phyloP scores from a whole-genome alignment of 2,797 vertebrate species.

The Picus viridis region DNA sequence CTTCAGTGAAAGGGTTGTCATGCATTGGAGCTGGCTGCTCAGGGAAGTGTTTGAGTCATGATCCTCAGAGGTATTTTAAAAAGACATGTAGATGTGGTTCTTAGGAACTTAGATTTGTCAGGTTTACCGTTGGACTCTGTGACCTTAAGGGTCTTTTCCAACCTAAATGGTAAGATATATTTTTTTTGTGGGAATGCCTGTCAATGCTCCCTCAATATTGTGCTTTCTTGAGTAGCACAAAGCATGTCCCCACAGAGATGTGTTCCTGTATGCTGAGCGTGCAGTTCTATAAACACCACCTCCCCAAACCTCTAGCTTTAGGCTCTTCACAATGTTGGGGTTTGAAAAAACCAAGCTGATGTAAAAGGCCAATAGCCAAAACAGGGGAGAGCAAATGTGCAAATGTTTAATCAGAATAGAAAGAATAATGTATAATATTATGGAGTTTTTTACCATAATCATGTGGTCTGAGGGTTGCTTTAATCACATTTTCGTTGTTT shows the following conservation, averaged over 20 bases:
- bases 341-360: not conserved
- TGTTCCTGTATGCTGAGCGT: not conserved
- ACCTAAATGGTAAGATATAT: too few relatives aligned
- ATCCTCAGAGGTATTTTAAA: not conserved
- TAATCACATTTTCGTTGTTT: not conserved
- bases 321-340: not conserved
- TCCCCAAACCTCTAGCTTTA: not conserved
- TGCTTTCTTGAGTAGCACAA: not conserved
- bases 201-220: not conserved
- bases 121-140: not conserved
- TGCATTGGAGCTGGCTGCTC: not conserved
- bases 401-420: not conserved
- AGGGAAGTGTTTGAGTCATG: not conserved
- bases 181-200: not conserved
- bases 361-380: not conserved
- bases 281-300: not conserved
- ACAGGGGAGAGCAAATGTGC: not conserved
- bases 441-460: not conserved
- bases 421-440: not conserved
- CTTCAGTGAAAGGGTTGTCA: not conserved
- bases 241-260: not conserved
- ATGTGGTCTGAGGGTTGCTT: not conserved
- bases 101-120: not conserved
- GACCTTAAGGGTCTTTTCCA: not conserved
- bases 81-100: rapidly evolving